Percentiles rank a stretch among this genome's conserved stretches.
Evolutionary conservation across 2,113 vertebrate species (phyloP).

Genomic region (Diadophis punctatus): DNA sequence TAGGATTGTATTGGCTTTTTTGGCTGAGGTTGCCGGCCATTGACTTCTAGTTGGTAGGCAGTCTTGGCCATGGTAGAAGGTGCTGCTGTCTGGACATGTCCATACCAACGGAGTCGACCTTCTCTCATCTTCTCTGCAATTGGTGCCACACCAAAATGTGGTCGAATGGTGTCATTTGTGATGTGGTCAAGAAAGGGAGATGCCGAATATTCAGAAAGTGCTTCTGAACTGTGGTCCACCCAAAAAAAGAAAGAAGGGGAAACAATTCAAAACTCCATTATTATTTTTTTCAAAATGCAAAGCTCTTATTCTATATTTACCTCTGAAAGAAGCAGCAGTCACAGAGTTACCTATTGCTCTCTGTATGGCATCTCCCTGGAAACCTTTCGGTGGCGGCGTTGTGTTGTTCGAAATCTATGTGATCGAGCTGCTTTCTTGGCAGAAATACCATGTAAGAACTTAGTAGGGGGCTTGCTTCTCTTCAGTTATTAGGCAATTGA

Average conservation of each 20-base stretch:
- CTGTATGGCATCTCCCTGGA: background rate
- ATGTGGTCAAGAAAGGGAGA: too few species aligned
- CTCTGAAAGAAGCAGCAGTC: background rate
- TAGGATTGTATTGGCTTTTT: too few species aligned
- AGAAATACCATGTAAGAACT: conserved; percentile 13
- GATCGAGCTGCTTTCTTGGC: background rate
- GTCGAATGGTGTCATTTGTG: too few species aligned
- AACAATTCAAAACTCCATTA: background rate
- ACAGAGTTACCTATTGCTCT: background rate
- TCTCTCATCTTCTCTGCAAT: too few species aligned
- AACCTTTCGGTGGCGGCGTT: background rate
- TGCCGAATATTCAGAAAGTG: background rate
- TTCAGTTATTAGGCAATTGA: conserved; percentile 3
- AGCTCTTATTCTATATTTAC: background rate
- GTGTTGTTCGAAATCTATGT: conserved; percentile 6
- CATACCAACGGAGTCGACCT: too few species aligned
- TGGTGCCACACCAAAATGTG: too few species aligned
- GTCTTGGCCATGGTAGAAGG: too few species aligned
- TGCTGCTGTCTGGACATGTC: too few species aligned
- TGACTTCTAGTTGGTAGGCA: too few species aligned
- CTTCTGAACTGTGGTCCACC: background rate
- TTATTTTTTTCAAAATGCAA: background rate
- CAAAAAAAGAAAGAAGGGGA: background rate
- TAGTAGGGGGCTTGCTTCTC: background rate
- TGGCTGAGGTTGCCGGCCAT: too few species aligned